Base-by-base conservation (phyloP, 2,113 vertebrate species). In the Corythaeola cristata region DNA sequence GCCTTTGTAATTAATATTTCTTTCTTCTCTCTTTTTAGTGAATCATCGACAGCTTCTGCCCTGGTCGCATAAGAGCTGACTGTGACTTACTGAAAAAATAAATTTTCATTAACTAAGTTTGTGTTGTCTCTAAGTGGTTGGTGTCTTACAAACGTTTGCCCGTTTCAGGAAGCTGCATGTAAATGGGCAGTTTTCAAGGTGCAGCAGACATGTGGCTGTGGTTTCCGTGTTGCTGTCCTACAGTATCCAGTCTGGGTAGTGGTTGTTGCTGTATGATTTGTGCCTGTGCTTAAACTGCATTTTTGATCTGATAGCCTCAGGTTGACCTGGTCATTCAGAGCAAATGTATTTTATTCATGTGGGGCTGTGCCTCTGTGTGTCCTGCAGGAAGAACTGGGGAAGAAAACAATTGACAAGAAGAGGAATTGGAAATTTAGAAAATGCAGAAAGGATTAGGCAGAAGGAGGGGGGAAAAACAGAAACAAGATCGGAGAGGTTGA, bases 41-140 rank as follows among this genome's bases (percentile, higher is more conserved):
- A 99, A 98, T 99, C 99, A 47, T 99, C 99, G 37, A 99, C 99
- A 98, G 99, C 99, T 84, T 99, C 99, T 98, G 99, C 99, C 98
- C 98, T 99, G 97, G 99, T 99, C 76, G 99, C 99, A 92, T 99
- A 99, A 99, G 97, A 85, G 53, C 89, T 88, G 74, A 50, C 79
- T 90, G 35, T 93, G 79, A 75, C 89, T 91, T 98, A 96, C 98
- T 77, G 69, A 94, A 96, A 90, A 47, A 99, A 99, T 99, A 99
- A 99, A 99, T 59, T 92, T 88, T 83, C 91, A 18, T 98, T 97
- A 95, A 94, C 53, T 66, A 73, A 90, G 19, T 49, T 30, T 72
- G 22, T 88, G 83, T 89, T 94, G 68, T 96, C 24, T 96, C 28
- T 69, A 8, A 82, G 6, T 93, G 58, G 1, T 85, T 55, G 33